Conservation (phyloP, 1,140 invertebrate species). For the Phortica variegata region DNA sequence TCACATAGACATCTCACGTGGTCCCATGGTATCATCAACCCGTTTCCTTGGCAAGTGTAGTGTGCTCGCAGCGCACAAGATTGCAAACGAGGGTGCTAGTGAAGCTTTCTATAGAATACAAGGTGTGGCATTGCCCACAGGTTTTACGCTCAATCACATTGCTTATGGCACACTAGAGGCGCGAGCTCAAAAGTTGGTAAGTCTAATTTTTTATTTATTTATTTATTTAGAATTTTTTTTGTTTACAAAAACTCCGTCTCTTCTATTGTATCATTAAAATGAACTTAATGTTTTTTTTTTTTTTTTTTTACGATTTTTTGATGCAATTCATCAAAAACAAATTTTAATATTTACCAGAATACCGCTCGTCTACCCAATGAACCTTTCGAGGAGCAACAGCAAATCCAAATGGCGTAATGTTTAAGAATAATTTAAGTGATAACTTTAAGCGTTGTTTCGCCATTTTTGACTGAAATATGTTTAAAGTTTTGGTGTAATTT, state of each 20-base stretch:
- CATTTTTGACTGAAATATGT: too few relatives aligned
- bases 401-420: conserved; percentile 44
- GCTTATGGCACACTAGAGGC: conserved; percentile 75
- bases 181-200: conserved; percentile 72
- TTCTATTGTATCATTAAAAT: too few relatives aligned
- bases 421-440: too few relatives aligned
- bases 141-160: conserved; percentile 78
- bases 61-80: conserved; percentile 72
- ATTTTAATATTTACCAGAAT: conserved; percentile 53
- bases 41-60: conserved; percentile 72
- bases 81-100: conserved; percentile 59
- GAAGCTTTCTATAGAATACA: conserved; percentile 81
- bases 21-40: conserved; percentile 83
- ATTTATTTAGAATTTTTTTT: too few relatives aligned
- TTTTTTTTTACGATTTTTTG: conserved; percentile 4
- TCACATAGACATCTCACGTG: conserved; percentile 88
- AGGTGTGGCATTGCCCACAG: conserved; percentile 80
- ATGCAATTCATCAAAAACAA: background rate
- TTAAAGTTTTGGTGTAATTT: too few relatives aligned
- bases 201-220: conserved; percentile 17
- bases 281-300: background rate
- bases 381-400: conserved; percentile 49
- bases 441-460: too few relatives aligned
- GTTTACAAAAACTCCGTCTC: too few relatives aligned
- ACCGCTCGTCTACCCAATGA: conserved; percentile 58